These are phyloP conservation scores for Tachina grossa DNA, from an alignment of 2,888 invertebrate species.

Conservation along the genomic window DNA sequence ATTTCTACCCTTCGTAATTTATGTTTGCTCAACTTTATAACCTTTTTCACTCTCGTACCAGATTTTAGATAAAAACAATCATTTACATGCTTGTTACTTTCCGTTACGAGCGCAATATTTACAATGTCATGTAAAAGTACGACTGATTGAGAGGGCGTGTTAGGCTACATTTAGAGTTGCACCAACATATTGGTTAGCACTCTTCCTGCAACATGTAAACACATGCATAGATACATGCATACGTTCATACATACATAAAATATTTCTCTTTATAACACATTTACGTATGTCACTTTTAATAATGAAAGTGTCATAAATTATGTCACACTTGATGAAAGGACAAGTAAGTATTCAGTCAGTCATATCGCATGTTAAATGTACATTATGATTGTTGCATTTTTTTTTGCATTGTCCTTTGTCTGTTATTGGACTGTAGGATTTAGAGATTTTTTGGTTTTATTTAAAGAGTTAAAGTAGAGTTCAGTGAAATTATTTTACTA, in stretches of 20 bases:
- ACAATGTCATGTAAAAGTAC: slow-evolving; percentile 41
- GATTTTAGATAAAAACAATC: slow-evolving; percentile 69
- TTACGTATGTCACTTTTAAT: slow-evolving; percentile 71
- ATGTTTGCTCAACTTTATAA: slow-evolving; percentile 43
- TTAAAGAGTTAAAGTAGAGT: slow-evolving; percentile 12
- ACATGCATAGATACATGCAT: neutral
- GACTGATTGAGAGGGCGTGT: slow-evolving; percentile 55
- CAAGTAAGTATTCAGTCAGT: slow-evolving; percentile 71
- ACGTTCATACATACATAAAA: neutral
- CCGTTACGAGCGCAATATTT: slow-evolving; percentile 22
- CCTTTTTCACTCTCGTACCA: slow-evolving; percentile 33
- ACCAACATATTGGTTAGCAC: slow-evolving; percentile 18
- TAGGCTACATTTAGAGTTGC: slow-evolving; percentile 1
- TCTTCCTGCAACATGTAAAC: slow-evolving; percentile 9
- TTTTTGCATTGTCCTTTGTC: slow-evolving; percentile 4
- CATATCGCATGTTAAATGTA: slow-evolving; percentile 64
- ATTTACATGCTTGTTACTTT: slow-evolving; percentile 57
- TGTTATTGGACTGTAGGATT: slow-evolving; percentile 18
- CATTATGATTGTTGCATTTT: slow-evolving; percentile 10
- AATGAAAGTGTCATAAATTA: slow-evolving; percentile 82
- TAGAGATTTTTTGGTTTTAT: neutral
- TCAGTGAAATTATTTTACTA: slow-evolving; percentile 36
- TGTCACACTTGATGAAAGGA: slow-evolving; percentile 81
- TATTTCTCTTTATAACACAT: slow-evolving; percentile 43
- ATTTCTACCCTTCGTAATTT: slow-evolving; percentile 61